These are phyloP conservation scores for Glossophaga mutica DNA, from an alignment of 2,797 vertebrate species.

Conservation along the genomic window DNA sequence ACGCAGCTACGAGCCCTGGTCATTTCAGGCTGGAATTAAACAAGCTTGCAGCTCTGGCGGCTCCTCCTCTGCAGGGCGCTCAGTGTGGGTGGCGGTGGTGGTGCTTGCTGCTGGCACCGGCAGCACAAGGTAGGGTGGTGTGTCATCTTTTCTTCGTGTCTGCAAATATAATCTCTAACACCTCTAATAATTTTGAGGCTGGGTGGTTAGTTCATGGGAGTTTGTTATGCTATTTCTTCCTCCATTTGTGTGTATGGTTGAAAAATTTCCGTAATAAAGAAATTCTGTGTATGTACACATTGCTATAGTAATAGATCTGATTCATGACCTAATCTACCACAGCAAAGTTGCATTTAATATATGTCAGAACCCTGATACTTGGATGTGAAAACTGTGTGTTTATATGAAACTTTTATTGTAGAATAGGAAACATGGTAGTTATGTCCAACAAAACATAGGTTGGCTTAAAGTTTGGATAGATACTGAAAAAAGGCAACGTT, in stretches of 20 bases:
- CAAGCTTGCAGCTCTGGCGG: neutral
- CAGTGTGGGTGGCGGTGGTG: neutral
- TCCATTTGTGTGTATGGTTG: neutral
- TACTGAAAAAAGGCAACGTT: slow-evolving; percentile 50
- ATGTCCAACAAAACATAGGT: slow-evolving; percentile 46
- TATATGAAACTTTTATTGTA: slow-evolving; percentile 40
- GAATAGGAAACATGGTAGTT: slow-evolving; percentile 40
- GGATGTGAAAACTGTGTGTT: neutral
- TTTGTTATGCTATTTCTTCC: neutral
- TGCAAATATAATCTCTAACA: neutral
- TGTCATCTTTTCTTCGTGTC: neutral
- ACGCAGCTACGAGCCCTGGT: neutral
- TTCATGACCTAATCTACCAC: neutral
- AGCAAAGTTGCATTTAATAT: slow-evolving; percentile 20
- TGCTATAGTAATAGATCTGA: neutral
- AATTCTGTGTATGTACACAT: neutral
- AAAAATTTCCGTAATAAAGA: slow-evolving; percentile 23
- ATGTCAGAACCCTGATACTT: slow-evolving; percentile 21
- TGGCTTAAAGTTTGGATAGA: slow-evolving; percentile 51
- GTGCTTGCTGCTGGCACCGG: neutral
- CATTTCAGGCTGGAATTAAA: neutral
- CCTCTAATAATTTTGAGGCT: neutral
- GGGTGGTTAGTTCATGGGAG: neutral
- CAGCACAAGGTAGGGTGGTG: neutral
- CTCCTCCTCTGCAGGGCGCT: neutral